Base-by-base conservation (phyloP, 2,113 vertebrate species). In the Amblyornis subalaris region DNA sequence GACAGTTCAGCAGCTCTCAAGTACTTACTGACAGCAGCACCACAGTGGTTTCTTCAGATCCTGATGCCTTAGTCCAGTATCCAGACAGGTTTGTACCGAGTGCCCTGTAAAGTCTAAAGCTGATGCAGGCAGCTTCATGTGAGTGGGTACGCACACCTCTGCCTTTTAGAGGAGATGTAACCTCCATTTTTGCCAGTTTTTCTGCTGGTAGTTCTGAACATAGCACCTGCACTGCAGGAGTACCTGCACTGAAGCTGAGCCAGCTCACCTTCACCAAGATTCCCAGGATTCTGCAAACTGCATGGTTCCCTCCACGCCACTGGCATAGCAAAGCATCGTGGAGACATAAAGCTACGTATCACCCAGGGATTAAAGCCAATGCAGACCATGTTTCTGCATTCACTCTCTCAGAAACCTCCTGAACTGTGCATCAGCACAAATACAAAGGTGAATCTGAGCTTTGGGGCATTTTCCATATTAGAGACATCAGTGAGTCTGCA, bases 401-500 rank as follows among this genome's bases (percentile, higher is more conserved):
- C 21, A 7, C 29, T 36, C 35, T 31, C 42, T 76, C 69, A 44
- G 60, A 85, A 89, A 64, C 18, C 15, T 47, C 18, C 15, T 47
- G 31, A 72, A 65, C 58, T 88, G 31, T 31, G 54, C 40, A 38
- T 60, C 36, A 64, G 47, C 60, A 48, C 7, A 54, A 47, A 40
- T 44, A 10, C 18, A 51, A 72, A 85, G 40, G 11, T 55, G 31
- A 72, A 42, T 33, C 42, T 62, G 53, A 28, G 28, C 31, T 74
- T 58, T 60, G 15, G 28, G 45, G 31, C 45, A 38, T 12, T 58
- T 75, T 3, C 28, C 9, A 0, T 33, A 3, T 40, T 60, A 48
- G 14, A 78, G 9, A 20, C 3, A 5, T 33, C 17, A 1, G 2
- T 18, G 21, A 53, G 36, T 7, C 6, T 4, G 19, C 7, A 5